phyloP scores from a whole-genome alignment of 2,888 invertebrate genomes.

The Rhabditoides inermis region DNA sequence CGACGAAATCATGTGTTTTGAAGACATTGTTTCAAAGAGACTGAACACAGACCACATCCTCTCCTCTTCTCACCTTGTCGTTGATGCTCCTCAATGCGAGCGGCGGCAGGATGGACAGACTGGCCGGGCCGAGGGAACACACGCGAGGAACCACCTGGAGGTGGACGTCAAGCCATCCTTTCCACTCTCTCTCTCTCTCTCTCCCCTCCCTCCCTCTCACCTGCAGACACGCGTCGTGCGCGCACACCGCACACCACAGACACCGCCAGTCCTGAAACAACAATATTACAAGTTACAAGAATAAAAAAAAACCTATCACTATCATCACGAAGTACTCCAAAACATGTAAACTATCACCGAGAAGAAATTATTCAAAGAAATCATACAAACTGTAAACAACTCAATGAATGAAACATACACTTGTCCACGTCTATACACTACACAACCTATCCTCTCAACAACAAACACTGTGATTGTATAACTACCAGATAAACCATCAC shows the following conservation, averaged over 20 bases:
- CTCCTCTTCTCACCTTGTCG: conserved; percentile 1
- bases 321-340: too few species aligned
- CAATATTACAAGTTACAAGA: neutral
- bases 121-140: conserved; percentile 78
- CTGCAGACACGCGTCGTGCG: conserved; percentile 53
- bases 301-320: too few species aligned
- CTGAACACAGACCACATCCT: neutral
- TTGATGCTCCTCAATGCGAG: conserved; percentile 63
- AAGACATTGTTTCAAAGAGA: too few species aligned
- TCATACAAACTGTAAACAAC: neutral
- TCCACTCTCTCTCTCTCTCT: too few species aligned
- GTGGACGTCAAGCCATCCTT: too few species aligned
- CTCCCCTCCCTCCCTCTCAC: conserved; percentile 46
- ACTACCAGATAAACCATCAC: neutral
- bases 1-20: too few species aligned
- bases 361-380: neutral
- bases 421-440: neutral
- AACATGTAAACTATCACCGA: too few species aligned
- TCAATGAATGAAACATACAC: neutral
- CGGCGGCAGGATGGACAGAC: conserved; percentile 86
- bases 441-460: neutral
- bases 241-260: conserved; percentile 82
- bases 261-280: conserved; percentile 84
- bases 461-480: neutral
- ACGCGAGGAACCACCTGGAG: conserved; percentile 68